These are phyloP conservation scores for Gymnoscelis rufifasciata DNA, from an alignment of 2,888 invertebrate genomes.

Conservation along the genomic window DNA sequence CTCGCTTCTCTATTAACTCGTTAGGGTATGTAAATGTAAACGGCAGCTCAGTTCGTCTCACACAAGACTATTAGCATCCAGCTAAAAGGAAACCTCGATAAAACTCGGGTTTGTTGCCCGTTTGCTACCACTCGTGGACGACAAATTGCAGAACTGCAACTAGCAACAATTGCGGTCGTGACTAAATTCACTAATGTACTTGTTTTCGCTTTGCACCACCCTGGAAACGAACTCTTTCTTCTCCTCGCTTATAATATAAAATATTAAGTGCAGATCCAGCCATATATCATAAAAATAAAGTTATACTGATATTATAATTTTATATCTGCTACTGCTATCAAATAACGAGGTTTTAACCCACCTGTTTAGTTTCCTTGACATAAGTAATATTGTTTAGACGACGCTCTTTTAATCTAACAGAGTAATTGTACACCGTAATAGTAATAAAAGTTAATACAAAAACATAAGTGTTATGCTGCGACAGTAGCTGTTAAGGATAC, in stretches of 20 bases:
- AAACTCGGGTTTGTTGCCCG: slow-evolving; percentile 2
- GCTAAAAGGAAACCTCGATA: slow-evolving; percentile 9
- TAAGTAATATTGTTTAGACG: slow-evolving; percentile 16
- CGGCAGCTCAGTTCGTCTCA: slow-evolving; percentile 1
- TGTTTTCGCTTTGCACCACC: no score
- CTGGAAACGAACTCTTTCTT: no score
- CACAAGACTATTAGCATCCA: slow-evolving; percentile 1
- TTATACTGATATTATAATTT: no score
- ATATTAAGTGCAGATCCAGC: no score
- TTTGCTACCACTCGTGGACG: neutral
- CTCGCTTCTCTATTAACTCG: slow-evolving; percentile 5
- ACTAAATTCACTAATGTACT: no score
- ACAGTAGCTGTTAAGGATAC: slow-evolving; percentile 37
- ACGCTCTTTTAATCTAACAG: slow-evolving; percentile 21
- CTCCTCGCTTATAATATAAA: no score
- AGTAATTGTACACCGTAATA: slow-evolving; percentile 27
- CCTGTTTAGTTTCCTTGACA: slow-evolving; percentile 6
- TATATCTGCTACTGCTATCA: no score
- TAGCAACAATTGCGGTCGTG: neutral
- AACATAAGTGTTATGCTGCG: slow-evolving; percentile 41
- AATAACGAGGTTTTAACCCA: no score
- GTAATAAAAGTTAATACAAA: slow-evolving; percentile 47
- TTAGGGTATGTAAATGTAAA: slow-evolving; percentile 9
- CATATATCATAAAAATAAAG: no score
- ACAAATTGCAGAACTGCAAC: neutral